Percentiles rank a stretch among this genome's conserved stretches.
phyloP scores from a whole-genome alignment of 2,113 vertebrate species.

The Tetrao urogallus region DNA sequence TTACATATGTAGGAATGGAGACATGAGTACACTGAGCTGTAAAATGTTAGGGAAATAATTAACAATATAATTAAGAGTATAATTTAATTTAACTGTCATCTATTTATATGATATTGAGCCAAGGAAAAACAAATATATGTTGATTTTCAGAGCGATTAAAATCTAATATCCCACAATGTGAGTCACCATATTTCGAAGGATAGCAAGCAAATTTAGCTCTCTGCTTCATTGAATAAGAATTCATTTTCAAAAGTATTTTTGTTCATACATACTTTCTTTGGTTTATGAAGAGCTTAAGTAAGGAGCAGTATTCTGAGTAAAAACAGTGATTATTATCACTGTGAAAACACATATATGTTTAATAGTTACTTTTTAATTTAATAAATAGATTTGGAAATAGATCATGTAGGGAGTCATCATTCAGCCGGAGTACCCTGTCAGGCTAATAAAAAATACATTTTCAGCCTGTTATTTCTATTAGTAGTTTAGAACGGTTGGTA shows the following conservation, averaged over 20 bases:
- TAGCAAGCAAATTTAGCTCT: background rate
- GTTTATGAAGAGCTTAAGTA: background rate
- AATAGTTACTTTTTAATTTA: constrained; percentile 9
- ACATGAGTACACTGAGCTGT: background rate
- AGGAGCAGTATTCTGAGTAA: background rate
- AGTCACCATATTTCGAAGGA: background rate
- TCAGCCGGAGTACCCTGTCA: background rate
- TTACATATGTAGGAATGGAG: background rate
- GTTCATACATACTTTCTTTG: background rate
- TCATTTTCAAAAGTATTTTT: background rate
- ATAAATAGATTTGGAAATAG: constrained; percentile 23
- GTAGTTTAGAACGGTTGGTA: background rate
- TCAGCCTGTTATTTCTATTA: constrained; percentile 19
- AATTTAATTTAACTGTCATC: background rate
- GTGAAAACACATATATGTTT: background rate
- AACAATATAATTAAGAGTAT: background rate
- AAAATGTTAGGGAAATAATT: constrained; percentile 21
- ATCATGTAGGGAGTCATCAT: background rate
- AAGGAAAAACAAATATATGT: background rate
- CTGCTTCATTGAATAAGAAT: background rate
- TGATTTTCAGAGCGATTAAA: constrained; percentile 3
- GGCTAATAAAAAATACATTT: constrained; percentile 22
- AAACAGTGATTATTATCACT: background rate
- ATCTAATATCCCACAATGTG: background rate
- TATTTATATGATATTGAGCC: background rate